A percentile compares a stretch with the other conserved stretches of the same genome.
Conservation (phyloP, 2,888 invertebrate species). For the Neoaliturus tenellus region DNA sequence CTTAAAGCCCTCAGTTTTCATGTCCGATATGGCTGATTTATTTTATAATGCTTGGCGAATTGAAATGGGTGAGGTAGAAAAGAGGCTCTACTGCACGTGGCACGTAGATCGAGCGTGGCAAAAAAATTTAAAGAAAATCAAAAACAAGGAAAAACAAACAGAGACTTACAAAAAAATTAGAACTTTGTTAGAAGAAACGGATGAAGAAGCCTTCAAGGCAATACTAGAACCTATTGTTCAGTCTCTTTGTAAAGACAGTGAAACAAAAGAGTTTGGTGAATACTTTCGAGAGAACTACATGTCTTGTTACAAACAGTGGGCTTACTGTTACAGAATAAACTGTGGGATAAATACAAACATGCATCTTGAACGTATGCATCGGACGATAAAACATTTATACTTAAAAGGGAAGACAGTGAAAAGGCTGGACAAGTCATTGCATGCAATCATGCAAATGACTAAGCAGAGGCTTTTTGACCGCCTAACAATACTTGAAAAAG, state of each 20-base stretch:
- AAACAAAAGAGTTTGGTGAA: not conserved
- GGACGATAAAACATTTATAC: conserved; percentile 64
- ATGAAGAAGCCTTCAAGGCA: not conserved
- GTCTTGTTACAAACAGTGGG: conserved; percentile 60
- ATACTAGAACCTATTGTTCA: not conserved
- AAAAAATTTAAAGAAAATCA: not conserved
- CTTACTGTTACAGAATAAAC: conserved; percentile 63
- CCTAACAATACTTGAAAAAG: conserved; percentile 66
- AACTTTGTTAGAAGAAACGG: conserved; percentile 34
- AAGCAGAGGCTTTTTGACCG: conserved; percentile 65
- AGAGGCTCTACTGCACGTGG: conserved; percentile 66
- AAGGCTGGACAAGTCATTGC: conserved; percentile 63
- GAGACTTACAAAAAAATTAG: not conserved
- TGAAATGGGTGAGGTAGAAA: conserved; percentile 60
- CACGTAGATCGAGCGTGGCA: conserved; percentile 62
- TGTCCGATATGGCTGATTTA: conserved; percentile 65
- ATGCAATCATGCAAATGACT: conserved; percentile 64
- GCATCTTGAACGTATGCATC: conserved; percentile 66
- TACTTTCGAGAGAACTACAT: not conserved
- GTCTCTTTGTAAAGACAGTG: not conserved
- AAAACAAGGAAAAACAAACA: conserved; percentile 24
- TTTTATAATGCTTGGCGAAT: conserved; percentile 65
- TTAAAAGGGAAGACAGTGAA: conserved; percentile 64
- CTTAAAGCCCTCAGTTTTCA: conserved; percentile 63
- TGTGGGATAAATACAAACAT: conserved; percentile 66